Evolutionary conservation across 2,797 vertebrate species (phyloP).

Genomic region (Phrynocephalus guinanensis): DNA sequence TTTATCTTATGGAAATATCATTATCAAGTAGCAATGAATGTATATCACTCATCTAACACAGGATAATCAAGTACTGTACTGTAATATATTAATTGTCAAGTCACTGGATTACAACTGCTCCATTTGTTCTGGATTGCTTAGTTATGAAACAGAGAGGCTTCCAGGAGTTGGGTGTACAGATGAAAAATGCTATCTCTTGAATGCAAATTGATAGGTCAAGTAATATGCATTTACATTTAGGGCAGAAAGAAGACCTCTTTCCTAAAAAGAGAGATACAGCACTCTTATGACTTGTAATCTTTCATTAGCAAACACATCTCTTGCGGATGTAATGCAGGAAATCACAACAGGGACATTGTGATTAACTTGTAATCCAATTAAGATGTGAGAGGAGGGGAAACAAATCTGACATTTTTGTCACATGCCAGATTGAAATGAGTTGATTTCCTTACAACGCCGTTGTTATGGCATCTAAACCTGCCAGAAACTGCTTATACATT

Average conservation of each 20-base stretch:
- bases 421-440: neutral
- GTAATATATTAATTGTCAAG: neutral
- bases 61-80: neutral
- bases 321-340: constrained; percentile 11
- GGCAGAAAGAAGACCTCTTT: neutral
- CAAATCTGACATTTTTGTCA: neutral
- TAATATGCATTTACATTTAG: neutral
- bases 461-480: neutral
- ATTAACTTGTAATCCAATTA: constrained; percentile 19
- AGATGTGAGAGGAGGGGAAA: neutral
- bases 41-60: neutral
- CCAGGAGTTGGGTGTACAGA: too few species aligned
- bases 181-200: neutral
- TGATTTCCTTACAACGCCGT: neutral
- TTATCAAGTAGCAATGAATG: neutral
- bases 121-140: neutral
- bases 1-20: neutral
- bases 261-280: neutral
- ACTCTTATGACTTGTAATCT: neutral
- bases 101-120: neutral
- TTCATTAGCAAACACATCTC: neutral
- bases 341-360: constrained; percentile 10
- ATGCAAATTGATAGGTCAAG: neutral
- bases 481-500: neutral
- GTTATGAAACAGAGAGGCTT: neutral